Percentiles rank a stretch among this genome's conserved stretches.
phyloP scores from a whole-genome alignment of 2,888 invertebrate species.

The Chrysolina haemoptera region DNA sequence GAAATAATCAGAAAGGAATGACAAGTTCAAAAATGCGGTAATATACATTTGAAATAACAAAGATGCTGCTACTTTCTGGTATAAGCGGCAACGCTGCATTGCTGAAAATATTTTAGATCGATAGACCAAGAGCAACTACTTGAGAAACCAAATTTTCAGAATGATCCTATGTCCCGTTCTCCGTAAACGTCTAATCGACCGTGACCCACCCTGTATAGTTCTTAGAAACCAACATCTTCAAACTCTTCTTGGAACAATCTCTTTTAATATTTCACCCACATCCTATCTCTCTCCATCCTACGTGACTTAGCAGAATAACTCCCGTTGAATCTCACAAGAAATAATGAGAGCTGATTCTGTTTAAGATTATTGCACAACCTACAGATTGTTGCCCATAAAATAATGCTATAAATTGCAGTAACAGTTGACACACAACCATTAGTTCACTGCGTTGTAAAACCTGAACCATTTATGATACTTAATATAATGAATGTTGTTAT shows the following conservation, averaged over 20 bases:
- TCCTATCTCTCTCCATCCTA: neutral
- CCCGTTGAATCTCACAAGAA: neutral
- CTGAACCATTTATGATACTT: neutral
- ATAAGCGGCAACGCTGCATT: no score
- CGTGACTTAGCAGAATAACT: slow-evolving; percentile 15
- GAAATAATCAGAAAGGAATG: no score
- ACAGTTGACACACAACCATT: slow-evolving; percentile 7
- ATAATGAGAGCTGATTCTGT: slow-evolving; percentile 12
- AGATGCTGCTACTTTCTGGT: no score
- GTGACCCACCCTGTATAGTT: no score
- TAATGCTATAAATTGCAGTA: slow-evolving; percentile 21
- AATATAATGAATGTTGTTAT: neutral
- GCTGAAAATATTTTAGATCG: no score
- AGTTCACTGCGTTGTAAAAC: slow-evolving; percentile 10
- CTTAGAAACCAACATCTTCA: neutral
- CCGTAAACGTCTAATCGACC: no score
- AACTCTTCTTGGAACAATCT: slow-evolving; percentile 14
- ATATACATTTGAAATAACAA: no score
- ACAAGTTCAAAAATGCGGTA: no score
- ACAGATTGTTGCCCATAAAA: slow-evolving; percentile 17
- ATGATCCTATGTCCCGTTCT: no score
- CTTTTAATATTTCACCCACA: neutral
- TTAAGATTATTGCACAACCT: slow-evolving; percentile 23
- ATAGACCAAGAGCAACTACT: no score
- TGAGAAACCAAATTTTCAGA: no score